These are phyloP conservation scores for Eumacrocentrus americanus DNA, from an alignment of 2,888 invertebrate genomes.

Conservation along the genomic window DNA sequence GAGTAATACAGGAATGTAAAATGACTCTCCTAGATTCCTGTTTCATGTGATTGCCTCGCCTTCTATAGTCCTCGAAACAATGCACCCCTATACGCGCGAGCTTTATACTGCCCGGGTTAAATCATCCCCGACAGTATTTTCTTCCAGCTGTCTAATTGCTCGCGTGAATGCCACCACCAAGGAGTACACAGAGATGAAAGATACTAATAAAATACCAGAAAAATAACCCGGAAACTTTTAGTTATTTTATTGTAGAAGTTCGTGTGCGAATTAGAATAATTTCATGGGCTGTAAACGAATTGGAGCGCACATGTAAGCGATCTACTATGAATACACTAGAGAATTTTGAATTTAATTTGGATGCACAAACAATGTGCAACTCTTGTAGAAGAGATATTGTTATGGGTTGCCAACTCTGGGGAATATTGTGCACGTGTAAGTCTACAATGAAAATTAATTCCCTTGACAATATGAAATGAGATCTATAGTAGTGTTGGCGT, in stretches of 20 bases:
- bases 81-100: not conserved
- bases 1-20: too few species aligned
- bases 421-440: not conserved
- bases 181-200: not conserved
- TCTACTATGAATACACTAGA: not conserved
- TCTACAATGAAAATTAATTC: not conserved
- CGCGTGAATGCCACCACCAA: not conserved
- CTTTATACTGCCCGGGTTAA: not conserved
- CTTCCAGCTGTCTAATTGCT: constrained; percentile 11
- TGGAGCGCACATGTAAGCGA: not conserved
- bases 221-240: not conserved
- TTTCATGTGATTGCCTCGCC: too few species aligned
- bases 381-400: not conserved
- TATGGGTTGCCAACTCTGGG: not conserved
- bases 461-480: too few species aligned
- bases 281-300: not conserved
- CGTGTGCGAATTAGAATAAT: not conserved
- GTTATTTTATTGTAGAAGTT: too few species aligned
- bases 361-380: not conserved
- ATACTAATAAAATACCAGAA: not conserved
- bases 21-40: too few species aligned
- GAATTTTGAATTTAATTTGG: not conserved
- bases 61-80: constrained; percentile 1
- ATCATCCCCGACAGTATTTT: not conserved
- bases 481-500: not conserved